Conservation (phyloP, 2,113 vertebrate species). For the Eudyptes chrysolophus region DNA sequence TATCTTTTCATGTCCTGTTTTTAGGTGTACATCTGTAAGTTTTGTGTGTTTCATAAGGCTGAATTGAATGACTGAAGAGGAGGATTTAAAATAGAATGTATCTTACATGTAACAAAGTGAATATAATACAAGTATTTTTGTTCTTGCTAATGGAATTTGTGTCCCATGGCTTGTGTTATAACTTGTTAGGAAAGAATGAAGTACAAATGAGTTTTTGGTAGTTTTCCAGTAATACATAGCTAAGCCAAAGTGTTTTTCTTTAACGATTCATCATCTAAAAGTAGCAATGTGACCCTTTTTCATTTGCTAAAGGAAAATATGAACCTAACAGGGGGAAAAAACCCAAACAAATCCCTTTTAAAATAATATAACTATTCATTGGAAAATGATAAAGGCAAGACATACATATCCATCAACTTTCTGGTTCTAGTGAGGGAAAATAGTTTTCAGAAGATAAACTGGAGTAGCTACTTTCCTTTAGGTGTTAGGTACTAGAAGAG, state of each 20-base stretch:
- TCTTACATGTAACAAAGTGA: not conserved
- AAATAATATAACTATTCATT: not conserved
- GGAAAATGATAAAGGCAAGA: not conserved
- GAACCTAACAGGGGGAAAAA: not conserved
- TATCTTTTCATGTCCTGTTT: not conserved
- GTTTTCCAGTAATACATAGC: not conserved
- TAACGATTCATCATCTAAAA: not conserved
- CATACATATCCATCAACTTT: not conserved
- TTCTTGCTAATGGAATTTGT: not conserved
- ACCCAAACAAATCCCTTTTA: not conserved
- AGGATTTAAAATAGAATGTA: not conserved
- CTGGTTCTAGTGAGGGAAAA: not conserved
- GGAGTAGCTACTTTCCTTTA: not conserved
- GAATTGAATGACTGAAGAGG: not conserved
- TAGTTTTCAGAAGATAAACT: not conserved
- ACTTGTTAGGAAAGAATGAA: not conserved
- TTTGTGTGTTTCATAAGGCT: not conserved
- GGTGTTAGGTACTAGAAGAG: not conserved
- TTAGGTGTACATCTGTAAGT: not conserved
- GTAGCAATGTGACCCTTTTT: not conserved
- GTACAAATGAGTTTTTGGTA: not conserved
- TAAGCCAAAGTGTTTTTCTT: not conserved
- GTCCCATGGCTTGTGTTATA: not conserved
- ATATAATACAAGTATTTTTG: not conserved
- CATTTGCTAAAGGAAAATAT: not conserved